Percentiles rank a stretch among this genome's conserved stretches.
Conservation (phyloP, 2,113 vertebrate species). For the Aphelocoma coerulescens region DNA sequence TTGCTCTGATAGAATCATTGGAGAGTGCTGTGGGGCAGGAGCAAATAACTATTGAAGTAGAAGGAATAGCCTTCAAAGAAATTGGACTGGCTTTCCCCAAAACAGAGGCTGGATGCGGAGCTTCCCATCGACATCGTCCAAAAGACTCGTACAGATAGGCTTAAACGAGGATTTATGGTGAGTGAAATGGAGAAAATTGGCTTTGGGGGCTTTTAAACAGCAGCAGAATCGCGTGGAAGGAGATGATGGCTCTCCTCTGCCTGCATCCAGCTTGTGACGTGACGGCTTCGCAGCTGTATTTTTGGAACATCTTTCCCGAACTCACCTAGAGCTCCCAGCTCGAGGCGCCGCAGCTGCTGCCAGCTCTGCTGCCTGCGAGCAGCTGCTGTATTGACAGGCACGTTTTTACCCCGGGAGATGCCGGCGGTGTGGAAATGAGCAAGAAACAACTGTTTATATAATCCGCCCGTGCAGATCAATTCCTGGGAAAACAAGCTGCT, state of each 20-base stretch:
- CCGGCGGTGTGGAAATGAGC: neutral
- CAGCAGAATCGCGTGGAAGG: neutral
- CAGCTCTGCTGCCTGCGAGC: neutral
- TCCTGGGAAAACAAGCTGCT: neutral
- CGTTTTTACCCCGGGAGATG: neutral
- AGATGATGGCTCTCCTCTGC: neutral
- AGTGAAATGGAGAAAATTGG: neutral
- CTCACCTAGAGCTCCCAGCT: conserved; percentile 27
- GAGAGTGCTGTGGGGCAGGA: neutral
- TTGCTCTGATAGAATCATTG: accelerated
- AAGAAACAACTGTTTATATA: conserved; percentile 21
- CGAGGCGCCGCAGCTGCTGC: neutral
- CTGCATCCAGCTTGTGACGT: neutral
- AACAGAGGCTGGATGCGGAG: neutral
- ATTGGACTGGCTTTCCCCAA: neutral
- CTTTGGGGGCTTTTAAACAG: neutral
- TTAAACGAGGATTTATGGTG: neutral
- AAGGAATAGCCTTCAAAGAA: neutral
- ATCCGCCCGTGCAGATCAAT: neutral
- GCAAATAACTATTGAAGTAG: neutral
- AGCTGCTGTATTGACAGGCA: conserved; percentile 34
- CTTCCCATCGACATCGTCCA: neutral
- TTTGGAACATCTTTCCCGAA: neutral
- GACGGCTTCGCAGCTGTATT: neutral
- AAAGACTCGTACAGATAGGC: neutral